Base-by-base conservation (phyloP, 1,140 invertebrate species). In the Camponotus floridanus region DNA sequence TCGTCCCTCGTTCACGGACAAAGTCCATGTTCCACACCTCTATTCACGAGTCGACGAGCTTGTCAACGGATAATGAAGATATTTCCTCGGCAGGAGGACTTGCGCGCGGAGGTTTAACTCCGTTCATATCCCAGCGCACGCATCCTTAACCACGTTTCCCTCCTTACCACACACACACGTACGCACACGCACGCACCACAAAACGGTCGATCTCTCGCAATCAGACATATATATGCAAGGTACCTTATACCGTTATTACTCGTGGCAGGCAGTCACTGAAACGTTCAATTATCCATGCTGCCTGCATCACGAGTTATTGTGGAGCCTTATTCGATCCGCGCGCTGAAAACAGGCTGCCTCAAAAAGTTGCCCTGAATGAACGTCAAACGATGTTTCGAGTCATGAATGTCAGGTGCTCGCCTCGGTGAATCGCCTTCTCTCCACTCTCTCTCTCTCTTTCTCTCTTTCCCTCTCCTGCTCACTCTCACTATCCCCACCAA, bases 221-320 rank as follows among this genome's bases (percentile, higher is more conserved):
- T 88, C 89, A 87, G 76, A 76, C 87, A 81, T 87, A 87, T 48
- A 48, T 33, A 65, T 74, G 48, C 48, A 42, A 57, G 33, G 78
- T 87, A 89, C 88, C 45, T 62, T 86, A 86, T 91, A 87, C 78
- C 85, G 88, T 91, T 91, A 91, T 91, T 91, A 91, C 85, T 78
- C 85, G 88, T 92, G 90, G 80, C 88, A 88, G 88, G 89, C 83
- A 91, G 86, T 91, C 92, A 92, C 92, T 93, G 92, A 94, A 93
- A 93, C 91, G 92, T 92, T 93, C 92, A 93, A 93, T 94, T 93
- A 92, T 93, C 91, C 86, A 93, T 88, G 91, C 76, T 90, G 93
- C 87, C 87, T 87, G 87, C 89, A 92, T 93, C 92, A 93, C 88
- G 89, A 87, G 62, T 84, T 88, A 90, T 93, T 92, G 88, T 92